Evolutionary conservation across 2,888 invertebrate genomes (phyloP).

Genomic region (Agonopterix arenella): DNA sequence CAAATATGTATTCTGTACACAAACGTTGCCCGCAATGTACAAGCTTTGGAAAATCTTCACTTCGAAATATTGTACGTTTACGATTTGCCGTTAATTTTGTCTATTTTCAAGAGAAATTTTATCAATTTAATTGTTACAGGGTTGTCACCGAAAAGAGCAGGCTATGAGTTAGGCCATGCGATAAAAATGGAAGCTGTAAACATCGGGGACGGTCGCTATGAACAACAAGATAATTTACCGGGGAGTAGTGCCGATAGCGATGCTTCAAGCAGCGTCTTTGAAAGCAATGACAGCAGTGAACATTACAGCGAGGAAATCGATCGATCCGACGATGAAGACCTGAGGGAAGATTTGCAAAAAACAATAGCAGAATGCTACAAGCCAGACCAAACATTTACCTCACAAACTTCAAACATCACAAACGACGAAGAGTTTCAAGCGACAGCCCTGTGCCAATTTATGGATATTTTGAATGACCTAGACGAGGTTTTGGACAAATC

Average conservation of each 20-base stretch:
- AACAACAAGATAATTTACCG: conserved; percentile 50
- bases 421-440: conserved; percentile 70
- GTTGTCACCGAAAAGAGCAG: conserved; percentile 47
- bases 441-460: conserved; percentile 65
- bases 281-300: conserved; percentile 43
- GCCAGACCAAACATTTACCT: conserved; percentile 63
- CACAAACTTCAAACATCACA: conserved; percentile 57
- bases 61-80: conserved; percentile 48
- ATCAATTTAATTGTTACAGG: conserved; percentile 46
- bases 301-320: conserved; percentile 46
- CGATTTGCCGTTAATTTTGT: not conserved
- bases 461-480: conserved; percentile 76
- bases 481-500: conserved; percentile 78
- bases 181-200: conserved; percentile 69
- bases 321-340: conserved; percentile 53
- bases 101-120: not conserved
- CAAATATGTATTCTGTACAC: conserved; percentile 24
- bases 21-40: conserved; percentile 32
- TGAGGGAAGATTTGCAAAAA: conserved; percentile 63
- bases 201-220: conserved; percentile 57
- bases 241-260: conserved; percentile 57
- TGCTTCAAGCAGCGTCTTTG: conserved; percentile 47
- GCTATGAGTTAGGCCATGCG: conserved; percentile 66
- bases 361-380: conserved; percentile 66
- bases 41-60: conserved; percentile 57